Percentiles rank a stretch among this genome's conserved stretches.
phyloP scores from a whole-genome alignment of 2,888 invertebrate genomes.

The Scaeva pyrastri region DNA sequence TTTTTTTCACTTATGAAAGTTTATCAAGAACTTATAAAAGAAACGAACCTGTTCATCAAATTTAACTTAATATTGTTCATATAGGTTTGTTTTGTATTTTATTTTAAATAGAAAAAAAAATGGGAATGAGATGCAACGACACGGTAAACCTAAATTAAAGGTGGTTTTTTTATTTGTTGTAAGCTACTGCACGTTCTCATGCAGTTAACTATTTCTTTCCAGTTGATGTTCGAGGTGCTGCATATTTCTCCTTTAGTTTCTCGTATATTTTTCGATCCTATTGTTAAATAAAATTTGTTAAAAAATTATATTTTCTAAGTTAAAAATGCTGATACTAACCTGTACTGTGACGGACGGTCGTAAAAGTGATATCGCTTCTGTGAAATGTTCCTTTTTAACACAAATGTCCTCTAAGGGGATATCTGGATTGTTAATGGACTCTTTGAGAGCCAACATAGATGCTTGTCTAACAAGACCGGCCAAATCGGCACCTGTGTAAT shows the following conservation, averaged over 20 bases:
- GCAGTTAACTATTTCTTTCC: slow-evolving; percentile 17
- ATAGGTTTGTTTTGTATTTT: slow-evolving; percentile 18
- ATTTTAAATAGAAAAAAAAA: slow-evolving; percentile 12
- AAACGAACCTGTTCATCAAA: neutral
- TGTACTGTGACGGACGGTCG: slow-evolving; percentile 94
- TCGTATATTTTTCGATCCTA: slow-evolving; percentile 91
- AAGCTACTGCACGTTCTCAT: neutral
- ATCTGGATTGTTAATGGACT: slow-evolving; percentile 87
- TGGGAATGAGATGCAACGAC: slow-evolving; percentile 32
- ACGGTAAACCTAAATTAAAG: slow-evolving; percentile 42
- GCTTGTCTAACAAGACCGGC: slow-evolving; percentile 95
- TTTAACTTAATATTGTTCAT: neutral
- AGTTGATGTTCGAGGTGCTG: slow-evolving; percentile 81
- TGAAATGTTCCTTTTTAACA: slow-evolving; percentile 90
- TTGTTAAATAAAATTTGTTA: slow-evolving; percentile 29
- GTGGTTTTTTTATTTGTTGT: slow-evolving; percentile 21
- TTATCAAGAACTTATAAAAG: slow-evolving; percentile 1
- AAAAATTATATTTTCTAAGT: neutral
- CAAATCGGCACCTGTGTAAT: slow-evolving; percentile 97
- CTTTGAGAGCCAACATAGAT: slow-evolving; percentile 91
- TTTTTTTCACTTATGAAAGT: slow-evolving; percentile 2
- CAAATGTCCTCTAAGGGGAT: slow-evolving; percentile 85
- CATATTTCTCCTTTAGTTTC: slow-evolving; percentile 88
- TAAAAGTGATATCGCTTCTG: slow-evolving; percentile 90
- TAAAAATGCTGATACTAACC: slow-evolving; percentile 81